A percentile compares a stretch with the other conserved stretches of the same genome.
These are phyloP conservation scores for Stratiolaelaps scimitus DNA, from an alignment of 1,140 invertebrate species.

Conservation along the genomic window DNA sequence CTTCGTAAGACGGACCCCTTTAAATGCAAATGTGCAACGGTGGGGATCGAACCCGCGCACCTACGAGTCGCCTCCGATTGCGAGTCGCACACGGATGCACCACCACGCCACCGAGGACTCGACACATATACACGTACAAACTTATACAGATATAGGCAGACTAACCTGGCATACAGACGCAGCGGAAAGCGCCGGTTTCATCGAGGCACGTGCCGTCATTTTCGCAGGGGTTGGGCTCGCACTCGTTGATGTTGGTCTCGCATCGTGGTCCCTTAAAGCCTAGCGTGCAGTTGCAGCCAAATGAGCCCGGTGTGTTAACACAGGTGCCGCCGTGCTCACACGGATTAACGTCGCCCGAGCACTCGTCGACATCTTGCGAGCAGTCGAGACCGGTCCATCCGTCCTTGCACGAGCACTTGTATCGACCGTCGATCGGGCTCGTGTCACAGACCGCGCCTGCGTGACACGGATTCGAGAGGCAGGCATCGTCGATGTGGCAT, in stretches of 20 bases:
- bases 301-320: constrained; percentile 85
- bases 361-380: constrained; percentile 86
- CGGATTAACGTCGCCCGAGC: constrained; percentile 43
- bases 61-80: too few relatives aligned
- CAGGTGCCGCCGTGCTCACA: constrained; percentile 49
- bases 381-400: constrained; percentile 82
- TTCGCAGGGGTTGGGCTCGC: constrained; percentile 81
- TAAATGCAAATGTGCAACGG: too few relatives aligned
- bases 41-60: too few relatives aligned
- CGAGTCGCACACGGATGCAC: too few relatives aligned
- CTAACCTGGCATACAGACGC: constrained; percentile 93
- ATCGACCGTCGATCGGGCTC: constrained; percentile 83
- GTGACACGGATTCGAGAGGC: constrained; percentile 89
- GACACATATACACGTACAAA: constrained; percentile 33
- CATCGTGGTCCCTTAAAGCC: constrained; percentile 81
- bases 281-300: constrained; percentile 76
- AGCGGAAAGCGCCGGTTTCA: constrained; percentile 82
- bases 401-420: constrained; percentile 78
- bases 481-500: constrained; percentile 90
- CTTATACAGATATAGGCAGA: too few relatives aligned
- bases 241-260: constrained; percentile 65
- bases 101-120: too few relatives aligned
- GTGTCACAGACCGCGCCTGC: constrained; percentile 85
- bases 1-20: too few relatives aligned
- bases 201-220: constrained; percentile 87